Evolutionary conservation across 2,797 vertebrate genomes (phyloP).

Genomic region (Lepidocolaptes lacrymiger): DNA sequence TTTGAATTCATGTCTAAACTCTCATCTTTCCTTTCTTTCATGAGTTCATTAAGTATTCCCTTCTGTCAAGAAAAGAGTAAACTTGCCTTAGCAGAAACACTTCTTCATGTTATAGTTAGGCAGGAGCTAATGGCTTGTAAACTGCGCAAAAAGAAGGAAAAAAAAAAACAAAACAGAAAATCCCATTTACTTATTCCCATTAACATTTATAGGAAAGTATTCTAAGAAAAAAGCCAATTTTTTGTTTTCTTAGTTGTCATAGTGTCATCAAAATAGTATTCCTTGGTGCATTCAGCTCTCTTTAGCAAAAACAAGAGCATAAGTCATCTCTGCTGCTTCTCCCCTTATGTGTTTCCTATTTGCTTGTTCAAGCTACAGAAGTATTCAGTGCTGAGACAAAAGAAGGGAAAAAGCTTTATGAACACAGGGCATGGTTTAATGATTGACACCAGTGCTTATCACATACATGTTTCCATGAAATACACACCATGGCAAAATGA

Average conservation of each 20-base stretch:
- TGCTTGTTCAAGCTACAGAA: not conserved
- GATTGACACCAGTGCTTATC: not conserved
- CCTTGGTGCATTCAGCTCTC: not conserved
- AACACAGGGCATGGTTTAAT: not conserved
- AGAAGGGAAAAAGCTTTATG: not conserved
- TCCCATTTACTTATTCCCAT: not conserved
- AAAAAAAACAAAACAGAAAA: not conserved
- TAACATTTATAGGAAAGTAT: not conserved
- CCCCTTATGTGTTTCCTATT: not conserved
- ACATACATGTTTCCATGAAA: not conserved
- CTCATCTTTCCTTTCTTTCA: not conserved
- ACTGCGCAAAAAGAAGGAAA: not conserved
- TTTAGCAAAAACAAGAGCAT: not conserved
- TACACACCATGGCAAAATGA: not conserved
- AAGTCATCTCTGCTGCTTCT: not conserved
- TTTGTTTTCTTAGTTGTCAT: not conserved
- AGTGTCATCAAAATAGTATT: not conserved
- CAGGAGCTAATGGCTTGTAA: not conserved
- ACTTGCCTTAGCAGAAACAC: not conserved
- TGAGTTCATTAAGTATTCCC: not conserved
- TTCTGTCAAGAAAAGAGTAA: not conserved
- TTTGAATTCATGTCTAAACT: not conserved
- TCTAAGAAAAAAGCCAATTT: not conserved
- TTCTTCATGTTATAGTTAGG: not conserved
- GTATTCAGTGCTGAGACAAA: not conserved